Conservation (phyloP, 2,797 vertebrate genomes). For the Eulemur rubriventer region DNA sequence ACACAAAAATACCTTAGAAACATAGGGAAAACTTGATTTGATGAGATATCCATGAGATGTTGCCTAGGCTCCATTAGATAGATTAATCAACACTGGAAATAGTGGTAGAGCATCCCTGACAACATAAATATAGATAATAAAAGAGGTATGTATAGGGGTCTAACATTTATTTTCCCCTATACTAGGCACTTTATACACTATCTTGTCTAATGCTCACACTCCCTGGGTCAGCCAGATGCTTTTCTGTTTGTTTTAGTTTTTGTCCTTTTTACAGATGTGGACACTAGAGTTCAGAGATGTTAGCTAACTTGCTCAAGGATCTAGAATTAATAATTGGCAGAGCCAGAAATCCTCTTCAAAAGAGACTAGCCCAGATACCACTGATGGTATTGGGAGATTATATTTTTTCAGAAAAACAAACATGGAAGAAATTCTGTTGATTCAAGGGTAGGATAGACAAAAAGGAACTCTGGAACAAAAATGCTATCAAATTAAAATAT, state of each 20-base stretch:
- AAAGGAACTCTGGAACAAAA: conserved; percentile 40
- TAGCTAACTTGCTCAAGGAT: conserved; percentile 29
- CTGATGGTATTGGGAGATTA: not conserved
- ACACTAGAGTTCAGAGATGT: not conserved
- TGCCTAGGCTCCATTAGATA: not conserved
- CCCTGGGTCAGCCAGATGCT: not conserved
- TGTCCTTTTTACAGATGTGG: conserved; percentile 17
- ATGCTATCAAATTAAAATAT: not conserved
- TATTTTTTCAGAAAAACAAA: conserved; percentile 43
- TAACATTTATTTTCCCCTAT: not conserved
- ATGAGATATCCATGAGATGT: not conserved
- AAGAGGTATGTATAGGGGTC: not conserved
- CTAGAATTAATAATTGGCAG: conserved; percentile 27
- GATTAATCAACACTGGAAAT: conserved; percentile 3
- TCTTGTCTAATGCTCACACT: conserved; percentile 31
- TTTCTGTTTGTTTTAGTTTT: conserved; percentile 28
- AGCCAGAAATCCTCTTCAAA: conserved; percentile 36
- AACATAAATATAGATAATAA: conserved; percentile 30
- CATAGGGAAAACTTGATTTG: conserved; percentile 27
- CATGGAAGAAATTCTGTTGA: not conserved
- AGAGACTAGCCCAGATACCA: not conserved
- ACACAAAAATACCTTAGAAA: conserved; percentile 50
- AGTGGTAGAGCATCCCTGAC: not conserved
- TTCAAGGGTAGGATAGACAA: not conserved
- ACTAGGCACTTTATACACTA: not conserved